A percentile compares a stretch with the other conserved stretches of the same genome.
Conservation (phyloP, 1,140 invertebrate species). For the Lepidurus couesii region DNA sequence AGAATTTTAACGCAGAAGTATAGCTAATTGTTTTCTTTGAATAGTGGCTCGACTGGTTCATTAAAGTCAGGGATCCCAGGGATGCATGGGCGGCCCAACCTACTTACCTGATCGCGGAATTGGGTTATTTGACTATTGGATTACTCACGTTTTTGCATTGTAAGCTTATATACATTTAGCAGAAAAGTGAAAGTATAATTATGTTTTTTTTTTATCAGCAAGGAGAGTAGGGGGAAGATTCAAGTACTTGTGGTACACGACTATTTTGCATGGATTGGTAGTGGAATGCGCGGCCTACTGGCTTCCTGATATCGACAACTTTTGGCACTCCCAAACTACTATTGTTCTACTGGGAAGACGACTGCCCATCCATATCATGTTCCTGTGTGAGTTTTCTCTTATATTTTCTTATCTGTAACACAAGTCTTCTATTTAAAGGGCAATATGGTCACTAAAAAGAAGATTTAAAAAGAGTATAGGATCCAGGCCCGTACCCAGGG, state of each 20-base stretch:
- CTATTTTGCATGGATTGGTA: constrained; percentile 59
- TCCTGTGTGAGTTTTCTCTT: constrained; percentile 58
- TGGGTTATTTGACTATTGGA: constrained; percentile 50
- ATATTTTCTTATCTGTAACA: background rate
- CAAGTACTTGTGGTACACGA: constrained; percentile 62
- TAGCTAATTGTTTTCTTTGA: constrained; percentile 15
- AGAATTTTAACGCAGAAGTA: background rate
- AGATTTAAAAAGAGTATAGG: background rate
- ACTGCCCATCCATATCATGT: constrained; percentile 62
- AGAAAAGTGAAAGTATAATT: constrained; percentile 11
- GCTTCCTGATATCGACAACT: constrained; percentile 61
- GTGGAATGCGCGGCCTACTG: constrained; percentile 57
- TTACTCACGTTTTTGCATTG: constrained; percentile 43
- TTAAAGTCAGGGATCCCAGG: constrained; percentile 47
- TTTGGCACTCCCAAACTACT: constrained; percentile 70
- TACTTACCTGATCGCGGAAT: constrained; percentile 54
- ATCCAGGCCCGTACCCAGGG: no score
- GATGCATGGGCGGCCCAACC: constrained; percentile 54
- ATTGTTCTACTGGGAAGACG: constrained; percentile 61
- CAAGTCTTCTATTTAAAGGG: background rate
- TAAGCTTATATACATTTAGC: constrained; percentile 15
- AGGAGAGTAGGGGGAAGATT: constrained; percentile 59
- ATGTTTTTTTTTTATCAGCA: constrained; percentile 48
- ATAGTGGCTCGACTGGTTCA: constrained; percentile 48
- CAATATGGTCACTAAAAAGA: background rate